These are phyloP conservation scores for Grammomys dolichurus DNA, from an alignment of 2,113 vertebrate genomes.

Conservation along the genomic window DNA sequence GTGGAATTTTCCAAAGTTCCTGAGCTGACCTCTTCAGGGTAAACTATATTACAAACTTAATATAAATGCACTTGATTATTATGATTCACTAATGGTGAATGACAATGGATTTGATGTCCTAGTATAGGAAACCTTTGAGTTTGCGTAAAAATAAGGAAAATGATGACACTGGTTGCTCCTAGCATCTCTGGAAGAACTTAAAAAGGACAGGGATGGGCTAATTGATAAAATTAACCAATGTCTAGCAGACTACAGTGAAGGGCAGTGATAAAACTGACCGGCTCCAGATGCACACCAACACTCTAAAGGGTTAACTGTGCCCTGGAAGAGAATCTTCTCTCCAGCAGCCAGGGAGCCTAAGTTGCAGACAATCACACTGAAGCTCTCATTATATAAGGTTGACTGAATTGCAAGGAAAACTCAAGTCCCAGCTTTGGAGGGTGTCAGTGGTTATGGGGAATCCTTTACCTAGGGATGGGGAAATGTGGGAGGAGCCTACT, in stretches of 20 bases:
- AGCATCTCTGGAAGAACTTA: neutral
- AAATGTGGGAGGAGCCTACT: neutral
- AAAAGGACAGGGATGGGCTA: neutral
- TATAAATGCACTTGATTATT: neutral
- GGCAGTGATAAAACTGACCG: neutral
- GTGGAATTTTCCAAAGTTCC: too few species aligned
- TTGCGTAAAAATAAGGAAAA: neutral
- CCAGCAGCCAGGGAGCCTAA: neutral
- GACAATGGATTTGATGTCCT: neutral
- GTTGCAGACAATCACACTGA: neutral
- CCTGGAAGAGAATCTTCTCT: neutral
- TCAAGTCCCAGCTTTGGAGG: neutral
- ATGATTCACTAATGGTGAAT: neutral
- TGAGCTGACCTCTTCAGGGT: neutral
- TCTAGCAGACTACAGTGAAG: neutral
- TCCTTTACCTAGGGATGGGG: neutral
- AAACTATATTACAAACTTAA: neutral
- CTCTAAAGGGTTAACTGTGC: neutral
- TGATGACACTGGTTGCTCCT: neutral
- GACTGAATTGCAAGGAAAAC: neutral
- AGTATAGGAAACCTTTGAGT: neutral
- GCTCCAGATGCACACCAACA: neutral
- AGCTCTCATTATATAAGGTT: neutral
- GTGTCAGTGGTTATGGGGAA: neutral
- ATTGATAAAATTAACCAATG: neutral